Percentiles rank a stretch among this genome's conserved stretches.
These are phyloP conservation scores for Lophotis ruficrista DNA, from an alignment of 2,113 vertebrate species.

Conservation along the genomic window DNA sequence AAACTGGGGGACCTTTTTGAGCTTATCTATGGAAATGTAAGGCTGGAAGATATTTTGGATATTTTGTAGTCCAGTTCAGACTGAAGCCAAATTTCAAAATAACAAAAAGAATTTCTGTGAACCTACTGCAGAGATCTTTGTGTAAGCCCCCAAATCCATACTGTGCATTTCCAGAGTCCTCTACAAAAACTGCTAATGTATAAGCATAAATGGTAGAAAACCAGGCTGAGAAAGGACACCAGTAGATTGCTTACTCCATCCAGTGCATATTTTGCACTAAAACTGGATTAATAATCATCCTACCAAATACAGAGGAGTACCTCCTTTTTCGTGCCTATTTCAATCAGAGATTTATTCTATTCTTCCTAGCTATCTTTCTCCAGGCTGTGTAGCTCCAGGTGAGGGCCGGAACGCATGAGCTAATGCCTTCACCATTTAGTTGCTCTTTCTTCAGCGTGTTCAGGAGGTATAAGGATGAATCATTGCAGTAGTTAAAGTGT, in stretches of 20 bases:
- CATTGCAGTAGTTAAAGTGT: background rate
- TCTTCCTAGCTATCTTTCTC: background rate
- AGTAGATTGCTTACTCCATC: background rate
- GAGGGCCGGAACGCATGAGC: background rate
- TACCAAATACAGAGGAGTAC: background rate
- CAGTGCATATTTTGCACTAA: background rate
- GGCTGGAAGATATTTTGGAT: background rate
- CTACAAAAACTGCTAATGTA: background rate
- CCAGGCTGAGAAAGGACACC: background rate
- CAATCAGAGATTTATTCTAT: background rate
- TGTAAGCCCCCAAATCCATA: background rate
- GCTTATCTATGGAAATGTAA: background rate
- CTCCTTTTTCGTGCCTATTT: background rate
- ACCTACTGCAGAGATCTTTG: background rate
- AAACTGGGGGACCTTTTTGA: background rate
- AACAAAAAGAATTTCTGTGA: background rate
- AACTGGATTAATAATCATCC: background rate
- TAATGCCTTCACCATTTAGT: background rate
- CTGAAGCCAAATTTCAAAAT: background rate
- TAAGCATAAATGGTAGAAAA: background rate
- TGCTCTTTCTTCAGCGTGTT: background rate
- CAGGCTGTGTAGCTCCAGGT: background rate
- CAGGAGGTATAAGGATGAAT: background rate
- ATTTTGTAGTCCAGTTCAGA: background rate
- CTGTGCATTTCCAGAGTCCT: background rate